A percentile compares a stretch with the other conserved stretches of the same genome.
Evolutionary conservation across 37 sponge, comb jelly and placozoan genomes (phyloP).

Genomic region (Chondrosia reniformis): DNA sequence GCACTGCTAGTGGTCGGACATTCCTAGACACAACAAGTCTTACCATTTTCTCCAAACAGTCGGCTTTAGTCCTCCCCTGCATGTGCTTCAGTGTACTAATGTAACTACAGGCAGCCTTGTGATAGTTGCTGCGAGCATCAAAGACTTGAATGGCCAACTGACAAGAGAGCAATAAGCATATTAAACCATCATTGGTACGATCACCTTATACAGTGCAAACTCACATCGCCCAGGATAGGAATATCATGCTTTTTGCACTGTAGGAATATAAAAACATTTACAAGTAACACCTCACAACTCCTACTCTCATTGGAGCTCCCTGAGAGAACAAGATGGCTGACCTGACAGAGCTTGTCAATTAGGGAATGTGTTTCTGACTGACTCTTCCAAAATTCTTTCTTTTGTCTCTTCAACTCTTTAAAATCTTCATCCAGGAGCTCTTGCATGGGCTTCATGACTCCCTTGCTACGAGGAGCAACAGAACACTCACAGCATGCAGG

Average conservation of each 20-base stretch:
- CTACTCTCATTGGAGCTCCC: neutral
- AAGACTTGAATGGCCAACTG: conserved; percentile 58
- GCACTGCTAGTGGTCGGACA: neutral
- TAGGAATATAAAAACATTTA: neutral
- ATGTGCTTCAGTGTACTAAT: conserved; percentile 48
- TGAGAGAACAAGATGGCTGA: too few relatives aligned
- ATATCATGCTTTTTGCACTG: conserved; percentile 64
- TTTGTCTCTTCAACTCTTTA: conserved; percentile 29
- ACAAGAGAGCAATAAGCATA: neutral
- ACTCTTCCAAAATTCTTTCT: conserved; percentile 47
- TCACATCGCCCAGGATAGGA: conserved; percentile 40
- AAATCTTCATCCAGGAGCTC: conserved; percentile 40
- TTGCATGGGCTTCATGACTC: conserved; percentile 52
- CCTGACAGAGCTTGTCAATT: conserved; percentile 62
- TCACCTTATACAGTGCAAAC: neutral
- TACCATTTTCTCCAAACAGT: conserved; percentile 72
- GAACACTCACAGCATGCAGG: neutral
- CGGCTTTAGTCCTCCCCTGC: conserved; percentile 54
- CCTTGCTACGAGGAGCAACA: too few relatives aligned
- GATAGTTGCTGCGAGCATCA: conserved; percentile 50
- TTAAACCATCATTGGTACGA: neutral
- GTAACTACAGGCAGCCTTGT: conserved; percentile 61
- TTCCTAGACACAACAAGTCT: neutral
- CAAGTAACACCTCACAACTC: neutral
- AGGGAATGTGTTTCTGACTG: conserved; percentile 33